phyloP scores from a whole-genome alignment of 2,888 invertebrate genomes.

The Aleiodes leptofemur region DNA sequence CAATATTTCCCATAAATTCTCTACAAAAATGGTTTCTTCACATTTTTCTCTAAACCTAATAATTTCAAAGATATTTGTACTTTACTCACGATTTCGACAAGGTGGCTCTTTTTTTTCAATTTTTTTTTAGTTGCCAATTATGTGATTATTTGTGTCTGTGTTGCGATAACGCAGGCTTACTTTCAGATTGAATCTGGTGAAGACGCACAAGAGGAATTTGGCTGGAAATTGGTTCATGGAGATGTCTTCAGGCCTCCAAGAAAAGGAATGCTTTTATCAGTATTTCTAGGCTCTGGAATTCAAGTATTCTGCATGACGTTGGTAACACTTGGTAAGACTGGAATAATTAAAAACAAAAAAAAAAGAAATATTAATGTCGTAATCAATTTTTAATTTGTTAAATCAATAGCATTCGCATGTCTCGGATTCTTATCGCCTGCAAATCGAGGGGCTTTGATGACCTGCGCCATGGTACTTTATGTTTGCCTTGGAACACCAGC shows the following conservation, averaged over 20 bases:
- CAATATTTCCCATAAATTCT: not conserved
- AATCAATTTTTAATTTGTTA: constrained; percentile 31
- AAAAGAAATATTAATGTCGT: no score
- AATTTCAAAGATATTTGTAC: not conserved
- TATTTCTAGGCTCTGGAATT: constrained; percentile 96
- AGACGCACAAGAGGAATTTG: constrained; percentile 96
- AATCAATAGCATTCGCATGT: constrained; percentile 91
- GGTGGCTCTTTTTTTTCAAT: constrained; percentile 8
- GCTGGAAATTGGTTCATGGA: constrained; percentile 98
- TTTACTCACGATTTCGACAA: not conserved
- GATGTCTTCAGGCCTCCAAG: constrained; percentile 98
- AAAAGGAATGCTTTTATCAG: constrained; percentile 96
- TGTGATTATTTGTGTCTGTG: constrained; percentile 61
- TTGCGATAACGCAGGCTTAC: constrained; percentile 72
- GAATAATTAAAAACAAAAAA: not conserved
- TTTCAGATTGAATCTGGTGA: constrained; percentile 86
- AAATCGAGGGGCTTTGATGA: constrained; percentile 98
- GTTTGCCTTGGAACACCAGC: constrained; percentile 98
- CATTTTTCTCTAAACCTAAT: no score
- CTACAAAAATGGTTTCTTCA: not conserved
- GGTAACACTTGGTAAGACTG: constrained; percentile 86
- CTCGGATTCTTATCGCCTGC: constrained; percentile 99
- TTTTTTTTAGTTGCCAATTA: constrained; percentile 7
- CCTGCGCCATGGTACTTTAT: constrained; percentile 96
- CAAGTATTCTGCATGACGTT: constrained; percentile 98